These are phyloP conservation scores for Onthophagus taurus DNA, from an alignment of 1,140 invertebrate species.

Conservation along the genomic window DNA sequence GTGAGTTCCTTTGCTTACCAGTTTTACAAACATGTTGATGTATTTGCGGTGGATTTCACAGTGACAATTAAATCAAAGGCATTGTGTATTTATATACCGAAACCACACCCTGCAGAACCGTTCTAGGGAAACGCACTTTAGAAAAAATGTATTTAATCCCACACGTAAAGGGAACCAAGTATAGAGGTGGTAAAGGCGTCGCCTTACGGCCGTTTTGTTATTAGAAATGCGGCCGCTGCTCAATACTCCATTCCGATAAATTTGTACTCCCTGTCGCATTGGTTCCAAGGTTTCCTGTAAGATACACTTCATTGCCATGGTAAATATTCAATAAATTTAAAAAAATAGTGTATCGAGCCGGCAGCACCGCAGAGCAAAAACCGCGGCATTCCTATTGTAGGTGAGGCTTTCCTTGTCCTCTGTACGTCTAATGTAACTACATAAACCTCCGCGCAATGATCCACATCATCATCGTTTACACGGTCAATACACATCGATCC, in stretches of 20 bases:
- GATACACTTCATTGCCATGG: conserved; percentile 29
- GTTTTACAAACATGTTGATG: conserved; percentile 39
- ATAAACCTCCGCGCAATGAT: too few relatives aligned
- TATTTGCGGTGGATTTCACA: conserved; percentile 30
- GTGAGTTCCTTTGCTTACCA: conserved; percentile 29
- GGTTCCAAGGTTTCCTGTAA: conserved; percentile 21
- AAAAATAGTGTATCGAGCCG: too few relatives aligned
- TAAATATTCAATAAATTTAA: conserved; percentile 25
- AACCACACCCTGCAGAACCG: conserved; percentile 33
- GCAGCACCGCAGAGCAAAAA: conserved; percentile 16
- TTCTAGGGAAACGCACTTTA: conserved; percentile 30
- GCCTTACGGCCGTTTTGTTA: conserved; percentile 12
- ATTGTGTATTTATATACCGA: conserved; percentile 30
- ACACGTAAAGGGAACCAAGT: conserved; percentile 27
- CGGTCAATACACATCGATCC: too few relatives aligned
- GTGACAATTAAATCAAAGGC: conserved; percentile 28
- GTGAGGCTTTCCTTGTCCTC: conserved; percentile 30
- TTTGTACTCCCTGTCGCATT: conserved; percentile 23
- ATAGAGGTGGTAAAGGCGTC: conserved; percentile 13
- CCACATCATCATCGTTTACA: too few relatives aligned
- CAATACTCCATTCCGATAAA: conserved; percentile 20
- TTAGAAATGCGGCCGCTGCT: conserved; percentile 9
- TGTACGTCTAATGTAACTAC: too few relatives aligned
- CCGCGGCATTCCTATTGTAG: conserved; percentile 24
- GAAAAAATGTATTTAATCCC: conserved; percentile 30